Evolutionary conservation across 2,113 vertebrate species (phyloP), one percentile per base, ranked within the genome.

Genomic region (Platysternon megacephalum): DNA sequence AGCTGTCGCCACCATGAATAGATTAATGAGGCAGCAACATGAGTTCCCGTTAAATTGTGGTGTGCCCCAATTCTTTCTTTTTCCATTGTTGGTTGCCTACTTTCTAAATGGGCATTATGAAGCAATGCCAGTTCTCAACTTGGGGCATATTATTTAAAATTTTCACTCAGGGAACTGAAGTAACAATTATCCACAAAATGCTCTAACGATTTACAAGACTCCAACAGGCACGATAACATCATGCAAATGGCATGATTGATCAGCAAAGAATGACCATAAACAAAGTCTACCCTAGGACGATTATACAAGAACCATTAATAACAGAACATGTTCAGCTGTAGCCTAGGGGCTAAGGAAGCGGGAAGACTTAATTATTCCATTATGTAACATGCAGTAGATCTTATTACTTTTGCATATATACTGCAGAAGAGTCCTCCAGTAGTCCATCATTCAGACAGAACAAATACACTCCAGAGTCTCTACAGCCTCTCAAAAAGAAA

Each of bases 391-490:
- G 49, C 65, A 82, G 55, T 3, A 16, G 1, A 35, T 68, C 51
- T 72, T 84, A 81, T 92, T 84, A 82, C 90, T 95, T 94, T 84
- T 87, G 74, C 79, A 86, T 1, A 2, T 53, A 58, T 32, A 8
- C 74, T 58, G 82, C 86, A 85, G 93, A 88, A 86, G 88, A 90
- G 93, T 21, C 91, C 29, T 86, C 87, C 52, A 88, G 42, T 46
- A 51, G 14, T 49, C 42, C 1, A 5, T 35, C 5, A 1, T 1
- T 8, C 13, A 39, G 61, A 65, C 32, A 17, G 61, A 35, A 65
- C 16, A 72, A 72, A 72, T 72, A 72, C 35, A 21, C 35, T 16
- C 35, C 17, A 72, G 16, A 68, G 80, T 55, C 78, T 55, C 61
- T 48, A 82, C 48, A 22, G 29, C 24, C 90, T 87, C 72, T 89